Conservation (phyloP, 2,888 invertebrate genomes). For the Petrolisthes manimaculis region DNA sequence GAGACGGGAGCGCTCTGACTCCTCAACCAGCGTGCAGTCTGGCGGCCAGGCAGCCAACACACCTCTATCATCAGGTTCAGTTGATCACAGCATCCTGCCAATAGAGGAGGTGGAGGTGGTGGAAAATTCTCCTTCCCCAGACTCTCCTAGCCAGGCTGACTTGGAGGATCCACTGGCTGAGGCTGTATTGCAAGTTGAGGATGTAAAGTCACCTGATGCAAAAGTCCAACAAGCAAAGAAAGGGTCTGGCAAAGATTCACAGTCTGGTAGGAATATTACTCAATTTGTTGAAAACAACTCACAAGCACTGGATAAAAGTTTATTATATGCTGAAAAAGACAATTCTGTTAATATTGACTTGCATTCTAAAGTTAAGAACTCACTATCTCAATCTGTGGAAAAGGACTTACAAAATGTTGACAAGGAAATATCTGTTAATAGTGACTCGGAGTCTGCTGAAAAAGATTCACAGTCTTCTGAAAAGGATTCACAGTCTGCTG, state of each 20-base stretch:
- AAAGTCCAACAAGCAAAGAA: no score
- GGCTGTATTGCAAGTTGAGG: neutral
- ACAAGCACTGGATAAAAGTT: no score
- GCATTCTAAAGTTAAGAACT: no score
- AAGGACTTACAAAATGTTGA: neutral
- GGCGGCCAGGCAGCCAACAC: neutral
- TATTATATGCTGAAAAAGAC: no score
- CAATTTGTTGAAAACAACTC: no score
- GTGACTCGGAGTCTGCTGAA: neutral
- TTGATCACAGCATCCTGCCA: constrained; percentile 14
- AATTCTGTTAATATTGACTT: no score
- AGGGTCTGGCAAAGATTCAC: no score
- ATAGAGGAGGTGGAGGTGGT: constrained; percentile 35
- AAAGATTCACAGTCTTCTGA: neutral
- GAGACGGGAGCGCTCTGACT: constrained; percentile 38
- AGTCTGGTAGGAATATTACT: no score
- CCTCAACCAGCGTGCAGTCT: constrained; percentile 25
- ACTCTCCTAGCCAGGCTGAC: neutral
- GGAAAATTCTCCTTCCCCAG: constrained; percentile 17
- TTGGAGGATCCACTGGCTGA: constrained; percentile 27
- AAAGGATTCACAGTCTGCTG: neutral
- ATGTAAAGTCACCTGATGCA: no score
- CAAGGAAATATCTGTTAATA: constrained; percentile 8
- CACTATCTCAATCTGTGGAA: neutral
- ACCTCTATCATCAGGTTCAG: neutral